Evolutionary conservation across 2,797 vertebrate species (phyloP).

Genomic region (Lagodon rhomboides): DNA sequence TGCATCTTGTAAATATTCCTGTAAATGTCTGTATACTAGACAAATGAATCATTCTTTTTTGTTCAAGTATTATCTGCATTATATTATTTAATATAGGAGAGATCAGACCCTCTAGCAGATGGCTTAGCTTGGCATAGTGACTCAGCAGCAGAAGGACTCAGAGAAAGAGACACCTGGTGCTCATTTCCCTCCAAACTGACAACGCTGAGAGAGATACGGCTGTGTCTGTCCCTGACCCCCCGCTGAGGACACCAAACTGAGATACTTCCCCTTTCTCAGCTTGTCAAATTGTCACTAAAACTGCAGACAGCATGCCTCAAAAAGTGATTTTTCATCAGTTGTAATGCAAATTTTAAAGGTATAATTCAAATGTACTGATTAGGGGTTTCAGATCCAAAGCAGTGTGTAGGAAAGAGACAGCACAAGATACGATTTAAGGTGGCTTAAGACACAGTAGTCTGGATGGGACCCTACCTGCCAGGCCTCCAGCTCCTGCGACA

Average conservation of each 20-base stretch:
- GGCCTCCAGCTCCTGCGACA: conserved; percentile 91
- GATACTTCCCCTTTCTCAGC: conserved; percentile 5
- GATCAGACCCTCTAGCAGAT: conserved; percentile 53
- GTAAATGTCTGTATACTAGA: too few species aligned
- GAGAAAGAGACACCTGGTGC: conserved; percentile 56
- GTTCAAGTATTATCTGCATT: conserved; percentile 36
- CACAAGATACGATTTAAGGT: background rate
- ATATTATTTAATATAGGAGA: conserved; percentile 24
- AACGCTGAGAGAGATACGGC: conserved; percentile 23
- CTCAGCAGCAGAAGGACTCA: conserved; percentile 50
- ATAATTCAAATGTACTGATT: conserved; percentile 4
- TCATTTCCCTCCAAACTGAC: conserved; percentile 45
- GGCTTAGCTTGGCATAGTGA: conserved; percentile 46
- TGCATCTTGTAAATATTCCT: too few species aligned
- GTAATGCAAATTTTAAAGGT: background rate
- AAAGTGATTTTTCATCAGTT: background rate
- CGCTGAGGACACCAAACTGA: conserved; percentile 25
- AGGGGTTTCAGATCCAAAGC: background rate
- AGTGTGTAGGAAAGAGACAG: background rate
- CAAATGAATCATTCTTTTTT: conserved; percentile 20
- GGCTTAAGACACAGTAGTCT: background rate
- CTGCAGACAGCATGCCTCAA: background rate
- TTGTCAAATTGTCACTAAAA: background rate
- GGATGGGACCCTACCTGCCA: conserved; percentile 86
- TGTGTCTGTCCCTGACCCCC: conserved; percentile 23